Conservation (phyloP, 2,113 vertebrate genomes). For the Circaetus cinerascens region DNA sequence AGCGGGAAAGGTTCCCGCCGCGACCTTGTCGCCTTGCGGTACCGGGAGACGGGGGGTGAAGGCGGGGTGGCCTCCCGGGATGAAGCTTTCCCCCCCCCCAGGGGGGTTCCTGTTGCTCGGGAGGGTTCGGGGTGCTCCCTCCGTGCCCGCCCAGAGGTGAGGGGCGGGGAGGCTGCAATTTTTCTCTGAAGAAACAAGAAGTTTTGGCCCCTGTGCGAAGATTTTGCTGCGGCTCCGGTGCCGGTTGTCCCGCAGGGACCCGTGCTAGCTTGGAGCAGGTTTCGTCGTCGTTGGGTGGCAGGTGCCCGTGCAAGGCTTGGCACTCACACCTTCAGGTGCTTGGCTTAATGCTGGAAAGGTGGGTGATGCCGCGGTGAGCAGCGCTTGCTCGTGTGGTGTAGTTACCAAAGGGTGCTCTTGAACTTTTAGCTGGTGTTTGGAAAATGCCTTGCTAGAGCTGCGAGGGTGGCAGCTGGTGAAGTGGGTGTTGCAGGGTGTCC, state of each 20-base stretch:
- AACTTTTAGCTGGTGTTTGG: accelerated
- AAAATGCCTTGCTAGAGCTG: too few relatives aligned
- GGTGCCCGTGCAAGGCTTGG: accelerated
- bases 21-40: too few relatives aligned
- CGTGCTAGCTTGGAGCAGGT: neutral
- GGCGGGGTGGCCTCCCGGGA: too few relatives aligned
- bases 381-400: accelerated
- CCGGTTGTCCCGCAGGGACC: too few relatives aligned
- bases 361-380: accelerated
- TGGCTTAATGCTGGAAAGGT: accelerated
- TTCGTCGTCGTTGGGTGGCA: accelerated
- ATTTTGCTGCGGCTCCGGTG: accelerated
- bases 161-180: accelerated
- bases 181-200: accelerated
- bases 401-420: accelerated
- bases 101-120: too few relatives aligned
- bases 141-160: neutral
- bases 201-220: too few relatives aligned
- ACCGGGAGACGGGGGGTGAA: neutral
- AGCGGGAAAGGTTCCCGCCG: neutral
- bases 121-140: too few relatives aligned
- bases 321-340: accelerated
- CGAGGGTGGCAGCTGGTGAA: too few relatives aligned
- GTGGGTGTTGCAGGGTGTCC: too few relatives aligned
- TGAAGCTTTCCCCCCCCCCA: neutral